phyloP scores from a whole-genome alignment of 2,888 invertebrate species.

The Drosophila colorata region DNA sequence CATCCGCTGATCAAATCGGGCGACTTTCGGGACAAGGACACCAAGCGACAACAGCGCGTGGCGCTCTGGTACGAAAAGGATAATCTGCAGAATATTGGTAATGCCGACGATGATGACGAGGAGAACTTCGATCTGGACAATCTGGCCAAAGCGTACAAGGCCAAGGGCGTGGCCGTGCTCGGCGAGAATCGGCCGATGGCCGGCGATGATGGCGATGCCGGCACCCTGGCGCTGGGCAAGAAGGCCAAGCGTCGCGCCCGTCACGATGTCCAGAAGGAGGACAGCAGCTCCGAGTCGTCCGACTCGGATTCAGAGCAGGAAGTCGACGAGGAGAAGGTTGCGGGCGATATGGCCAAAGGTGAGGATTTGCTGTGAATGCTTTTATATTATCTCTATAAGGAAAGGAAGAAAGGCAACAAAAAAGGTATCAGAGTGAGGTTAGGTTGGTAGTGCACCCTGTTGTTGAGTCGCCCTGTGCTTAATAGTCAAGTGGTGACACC shows the following conservation, averaged over 20 bases:
- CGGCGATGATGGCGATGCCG: slow-evolving; percentile 1
- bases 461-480: not conserved
- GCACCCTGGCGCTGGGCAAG: slow-evolving; percentile 73
- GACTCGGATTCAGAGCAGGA: slow-evolving; percentile 76
- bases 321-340: slow-evolving; percentile 65
- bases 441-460: not conserved
- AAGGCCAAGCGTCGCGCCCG: slow-evolving; percentile 83
- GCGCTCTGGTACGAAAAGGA: slow-evolving; percentile 95
- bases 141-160: slow-evolving; percentile 89
- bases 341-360: slow-evolving; percentile 73
- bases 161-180: slow-evolving; percentile 88
- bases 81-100: slow-evolving; percentile 89
- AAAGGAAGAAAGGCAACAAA: too few relatives aligned
- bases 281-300: slow-evolving; percentile 71
- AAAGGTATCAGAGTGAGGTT: not conserved
- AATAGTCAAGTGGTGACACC: not conserved
- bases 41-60: slow-evolving; percentile 91
- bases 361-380: not conserved
- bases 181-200: slow-evolving; percentile 71
- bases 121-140: slow-evolving; percentile 95
- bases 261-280: slow-evolving; percentile 63
- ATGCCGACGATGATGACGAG: slow-evolving; percentile 94
- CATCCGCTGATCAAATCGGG: slow-evolving; percentile 93
- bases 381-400: too few relatives aligned
- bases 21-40: slow-evolving; percentile 90